Percentiles rank a stretch among this genome's conserved stretches.
These are phyloP conservation scores for Scatophagus argus DNA, from an alignment of 2,113 vertebrate genomes.

Conservation along the genomic window DNA sequence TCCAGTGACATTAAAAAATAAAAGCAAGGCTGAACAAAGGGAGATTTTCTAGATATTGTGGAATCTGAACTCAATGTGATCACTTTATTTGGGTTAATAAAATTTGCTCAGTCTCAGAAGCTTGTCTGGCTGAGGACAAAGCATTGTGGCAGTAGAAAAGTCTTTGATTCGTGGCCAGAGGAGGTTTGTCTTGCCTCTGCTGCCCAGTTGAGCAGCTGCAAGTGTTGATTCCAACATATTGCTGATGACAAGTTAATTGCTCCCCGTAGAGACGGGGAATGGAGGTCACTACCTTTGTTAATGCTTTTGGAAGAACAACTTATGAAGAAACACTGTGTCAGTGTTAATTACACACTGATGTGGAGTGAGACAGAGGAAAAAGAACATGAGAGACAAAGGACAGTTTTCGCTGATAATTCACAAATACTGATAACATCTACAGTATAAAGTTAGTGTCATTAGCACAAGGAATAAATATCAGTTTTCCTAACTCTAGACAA, in stretches of 20 bases:
- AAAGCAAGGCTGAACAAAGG: background rate
- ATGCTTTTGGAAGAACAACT: constrained; percentile 53
- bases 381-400: background rate
- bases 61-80: constrained; percentile 12
- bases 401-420: constrained; percentile 14
- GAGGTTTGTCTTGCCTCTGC: constrained; percentile 11
- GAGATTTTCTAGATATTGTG: constrained; percentile 4
- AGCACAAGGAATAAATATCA: constrained; percentile 1
- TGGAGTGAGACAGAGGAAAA: background rate
- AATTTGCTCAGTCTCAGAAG: constrained; percentile 7
- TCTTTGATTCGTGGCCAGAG: constrained; percentile 19
- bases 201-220: constrained; percentile 40
- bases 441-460: constrained; percentile 8
- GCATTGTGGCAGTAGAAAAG: background rate
- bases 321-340: constrained; percentile 14
- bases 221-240: constrained; percentile 32
- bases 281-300: constrained; percentile 39
- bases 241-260: constrained; percentile 47
- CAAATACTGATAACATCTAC: constrained; percentile 11
- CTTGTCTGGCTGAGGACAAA: constrained; percentile 18
- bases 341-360: constrained; percentile 39
- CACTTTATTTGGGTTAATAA: constrained; percentile 32
- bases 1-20: background rate
- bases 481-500: constrained; percentile 11
- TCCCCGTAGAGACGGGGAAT: constrained; percentile 8